Evolutionary conservation across 1,140 invertebrate genomes (phyloP).

Genomic region (Trichonephila inaurata): DNA sequence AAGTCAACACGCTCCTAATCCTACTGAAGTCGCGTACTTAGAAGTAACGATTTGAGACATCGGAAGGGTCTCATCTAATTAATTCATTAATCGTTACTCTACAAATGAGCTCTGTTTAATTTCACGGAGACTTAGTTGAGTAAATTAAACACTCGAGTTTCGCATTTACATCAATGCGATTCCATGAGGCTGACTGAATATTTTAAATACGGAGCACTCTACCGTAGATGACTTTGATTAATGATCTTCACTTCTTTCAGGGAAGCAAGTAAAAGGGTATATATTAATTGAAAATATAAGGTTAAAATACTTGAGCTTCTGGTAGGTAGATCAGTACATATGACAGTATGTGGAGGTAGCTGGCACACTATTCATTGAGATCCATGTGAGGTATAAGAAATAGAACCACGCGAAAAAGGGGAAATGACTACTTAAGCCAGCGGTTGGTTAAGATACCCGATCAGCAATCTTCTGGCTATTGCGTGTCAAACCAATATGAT

Average conservation of each 20-base stretch:
- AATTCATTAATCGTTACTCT: slow-evolving; percentile 49
- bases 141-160: not conserved
- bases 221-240: not conserved
- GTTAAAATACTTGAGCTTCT: too few species aligned
- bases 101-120: slow-evolving; percentile 22
- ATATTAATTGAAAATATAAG: too few species aligned
- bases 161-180: not conserved
- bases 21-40: not conserved
- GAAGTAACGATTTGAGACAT: slow-evolving; percentile 50
- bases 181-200: not conserved
- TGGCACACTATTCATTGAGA: too few species aligned
- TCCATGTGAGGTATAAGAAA: too few species aligned
- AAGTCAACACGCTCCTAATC: slow-evolving; percentile 2
- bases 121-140: slow-evolving; percentile 35
- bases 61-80: not conserved
- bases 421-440: too few species aligned
- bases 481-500: too few species aligned
- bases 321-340: too few species aligned
- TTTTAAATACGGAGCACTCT: not conserved
- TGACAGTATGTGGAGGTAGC: too few species aligned
- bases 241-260: not conserved
- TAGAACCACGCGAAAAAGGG: too few species aligned
- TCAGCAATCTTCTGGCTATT: too few species aligned
- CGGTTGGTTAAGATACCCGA: too few species aligned
- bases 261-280: too few species aligned